Percentiles rank a stretch among this genome's conserved stretches.
phyloP scores from a whole-genome alignment of 2,113 vertebrate genomes.

The Uria aalge region DNA sequence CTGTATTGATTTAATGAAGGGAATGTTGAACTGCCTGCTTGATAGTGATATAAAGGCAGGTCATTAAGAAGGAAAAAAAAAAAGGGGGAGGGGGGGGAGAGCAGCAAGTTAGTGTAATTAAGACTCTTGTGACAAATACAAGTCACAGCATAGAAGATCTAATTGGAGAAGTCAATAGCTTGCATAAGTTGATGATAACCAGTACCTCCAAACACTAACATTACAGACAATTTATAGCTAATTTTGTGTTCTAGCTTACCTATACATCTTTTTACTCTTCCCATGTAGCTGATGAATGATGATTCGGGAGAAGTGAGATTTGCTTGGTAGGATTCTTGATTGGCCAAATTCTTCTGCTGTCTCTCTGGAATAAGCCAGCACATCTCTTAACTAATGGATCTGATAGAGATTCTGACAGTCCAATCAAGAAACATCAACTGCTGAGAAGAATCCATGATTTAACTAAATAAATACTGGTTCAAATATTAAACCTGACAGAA shows the following conservation, averaged over 20 bases:
- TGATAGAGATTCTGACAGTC: background rate
- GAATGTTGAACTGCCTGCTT: background rate
- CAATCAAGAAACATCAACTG: background rate
- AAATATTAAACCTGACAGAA: background rate
- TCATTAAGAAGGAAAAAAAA: background rate
- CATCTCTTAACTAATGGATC: background rate
- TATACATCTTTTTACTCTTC: background rate
- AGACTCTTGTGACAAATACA: background rate
- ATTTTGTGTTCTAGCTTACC: background rate
- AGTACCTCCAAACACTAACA: background rate
- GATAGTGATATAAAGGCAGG: background rate
- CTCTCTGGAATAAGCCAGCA: background rate
- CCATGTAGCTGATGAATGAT: background rate
- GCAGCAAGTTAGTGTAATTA: background rate
- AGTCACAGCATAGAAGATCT: background rate
- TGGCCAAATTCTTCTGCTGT: background rate
- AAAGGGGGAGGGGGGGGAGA: fast-evolving
- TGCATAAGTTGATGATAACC: background rate
- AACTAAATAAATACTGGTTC: background rate
- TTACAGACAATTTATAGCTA: background rate
- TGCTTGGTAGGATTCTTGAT: background rate
- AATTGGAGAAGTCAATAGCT: background rate
- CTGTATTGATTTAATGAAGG: background rate
- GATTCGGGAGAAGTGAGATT: background rate
- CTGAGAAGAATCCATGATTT: background rate